Conservation (phyloP, 2,113 vertebrate genomes). For the Phycodurus eques region DNA sequence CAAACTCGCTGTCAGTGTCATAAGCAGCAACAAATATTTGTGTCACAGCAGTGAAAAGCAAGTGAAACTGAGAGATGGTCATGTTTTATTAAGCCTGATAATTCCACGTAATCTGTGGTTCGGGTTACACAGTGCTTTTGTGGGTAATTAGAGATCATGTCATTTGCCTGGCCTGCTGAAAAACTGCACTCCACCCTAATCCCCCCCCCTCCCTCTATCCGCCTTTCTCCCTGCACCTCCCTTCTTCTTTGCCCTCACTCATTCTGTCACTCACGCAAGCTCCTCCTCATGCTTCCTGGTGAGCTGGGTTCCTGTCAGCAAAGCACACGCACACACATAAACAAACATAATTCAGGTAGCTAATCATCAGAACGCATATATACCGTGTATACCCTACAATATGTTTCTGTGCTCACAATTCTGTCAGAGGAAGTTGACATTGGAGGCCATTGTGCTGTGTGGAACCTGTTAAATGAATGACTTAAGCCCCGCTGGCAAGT, state of each 20-base stretch:
- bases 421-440: constrained; percentile 63
- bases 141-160: constrained; percentile 74
- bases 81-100: constrained; percentile 75
- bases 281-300: constrained; percentile 25
- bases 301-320: constrained; percentile 32
- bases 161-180: constrained; percentile 57
- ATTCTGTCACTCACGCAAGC: constrained; percentile 8
- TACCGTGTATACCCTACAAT: constrained; percentile 36
- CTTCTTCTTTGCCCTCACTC: constrained; percentile 33
- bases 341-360: constrained; percentile 52
- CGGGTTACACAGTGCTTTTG: constrained; percentile 70
- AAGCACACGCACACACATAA: constrained; percentile 30
- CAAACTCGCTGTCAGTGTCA: constrained; percentile 21
- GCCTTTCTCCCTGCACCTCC: constrained; percentile 51
- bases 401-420: constrained; percentile 53
- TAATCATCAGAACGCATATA: constrained; percentile 20
- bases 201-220: constrained; percentile 35
- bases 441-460: constrained; percentile 64
- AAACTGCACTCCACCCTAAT: constrained; percentile 67
- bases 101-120: constrained; percentile 65
- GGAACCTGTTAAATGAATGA: constrained; percentile 69
- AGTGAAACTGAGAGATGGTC: constrained; percentile 63
- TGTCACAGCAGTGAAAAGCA: constrained; percentile 38
- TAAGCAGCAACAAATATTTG: constrained; percentile 53
- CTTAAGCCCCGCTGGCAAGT: constrained; percentile 68